phyloP scores from a whole-genome alignment of 2,797 vertebrate species.

The Lacerta viridis region DNA sequence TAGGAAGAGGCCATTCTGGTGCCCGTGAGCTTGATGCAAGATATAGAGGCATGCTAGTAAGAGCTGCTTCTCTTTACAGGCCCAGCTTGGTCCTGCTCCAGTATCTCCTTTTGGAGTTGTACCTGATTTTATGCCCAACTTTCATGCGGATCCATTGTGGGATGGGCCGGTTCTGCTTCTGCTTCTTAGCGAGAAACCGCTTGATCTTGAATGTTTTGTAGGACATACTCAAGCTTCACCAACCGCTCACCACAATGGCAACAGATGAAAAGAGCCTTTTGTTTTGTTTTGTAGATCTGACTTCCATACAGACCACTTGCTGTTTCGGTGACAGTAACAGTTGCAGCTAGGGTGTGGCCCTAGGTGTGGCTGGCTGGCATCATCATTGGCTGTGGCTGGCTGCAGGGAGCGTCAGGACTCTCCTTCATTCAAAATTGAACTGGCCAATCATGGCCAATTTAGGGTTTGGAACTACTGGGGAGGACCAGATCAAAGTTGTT shows the following conservation, averaged over 20 bases:
- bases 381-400: too few relatives aligned
- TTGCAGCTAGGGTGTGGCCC: too few relatives aligned
- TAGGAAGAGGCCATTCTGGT: neutral
- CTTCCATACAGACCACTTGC: neutral
- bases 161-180: slow-evolving; percentile 98
- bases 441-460: too few relatives aligned
- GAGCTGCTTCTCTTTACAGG: slow-evolving; percentile 80
- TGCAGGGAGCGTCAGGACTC: too few relatives aligned
- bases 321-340: too few relatives aligned
- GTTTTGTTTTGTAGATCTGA: neutral
- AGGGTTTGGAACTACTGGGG: too few relatives aligned
- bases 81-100: slow-evolving; percentile 93
- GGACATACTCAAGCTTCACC: slow-evolving; percentile 76
- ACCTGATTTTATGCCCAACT: slow-evolving; percentile 99
- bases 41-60: neutral
- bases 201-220: slow-evolving; percentile 99
- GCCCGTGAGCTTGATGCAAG: slow-evolving; percentile 12
- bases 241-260: too few relatives aligned
- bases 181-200: slow-evolving; percentile 97
- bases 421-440: too few relatives aligned
- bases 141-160: slow-evolving; percentile 99
- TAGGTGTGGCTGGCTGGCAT: too few relatives aligned
- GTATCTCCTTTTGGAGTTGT: slow-evolving; percentile 97
- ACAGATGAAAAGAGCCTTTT: neutral
- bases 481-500: too few relatives aligned